These are phyloP conservation scores for Neoscelio sp. DNA, from an alignment of 2,888 invertebrate genomes.

Conservation along the genomic window DNA sequence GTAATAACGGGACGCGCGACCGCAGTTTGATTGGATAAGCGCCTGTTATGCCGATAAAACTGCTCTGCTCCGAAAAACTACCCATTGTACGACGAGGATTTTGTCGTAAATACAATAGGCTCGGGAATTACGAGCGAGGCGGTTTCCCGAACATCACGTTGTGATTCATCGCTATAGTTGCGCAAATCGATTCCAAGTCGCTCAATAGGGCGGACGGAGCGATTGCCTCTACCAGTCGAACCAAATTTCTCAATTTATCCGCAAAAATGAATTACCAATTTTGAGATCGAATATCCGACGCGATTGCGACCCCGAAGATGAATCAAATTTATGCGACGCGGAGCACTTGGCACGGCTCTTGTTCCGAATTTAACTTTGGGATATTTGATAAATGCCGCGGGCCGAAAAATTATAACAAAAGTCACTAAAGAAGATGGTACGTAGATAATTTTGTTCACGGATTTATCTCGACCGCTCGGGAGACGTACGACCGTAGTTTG, in stretches of 20 bases:
- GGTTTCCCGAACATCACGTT: slow-evolving; percentile 64
- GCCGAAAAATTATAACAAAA: slow-evolving; percentile 28
- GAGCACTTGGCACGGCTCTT: slow-evolving; percentile 35
- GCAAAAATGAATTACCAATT: slow-evolving; percentile 61
- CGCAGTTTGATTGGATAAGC: slow-evolving; percentile 66
- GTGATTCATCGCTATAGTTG: slow-evolving; percentile 64
- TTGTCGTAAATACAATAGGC: slow-evolving; percentile 68
- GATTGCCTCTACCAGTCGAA: slow-evolving; percentile 52
- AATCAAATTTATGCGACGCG: slow-evolving; percentile 40
- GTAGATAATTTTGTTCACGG: too few relatives aligned
- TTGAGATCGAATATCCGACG: slow-evolving; percentile 53
- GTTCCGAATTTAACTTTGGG: slow-evolving; percentile 22
- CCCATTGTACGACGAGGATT: slow-evolving; percentile 59
- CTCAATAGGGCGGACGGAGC: slow-evolving; percentile 56
- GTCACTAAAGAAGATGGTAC: too few relatives aligned
- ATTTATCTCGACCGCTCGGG: slow-evolving; percentile 43
- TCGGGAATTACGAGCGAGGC: slow-evolving; percentile 65
- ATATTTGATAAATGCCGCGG: slow-evolving; percentile 15
- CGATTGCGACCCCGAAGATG: slow-evolving; percentile 45
- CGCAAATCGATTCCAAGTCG: slow-evolving; percentile 67
- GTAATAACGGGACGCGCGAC: slow-evolving; percentile 40
- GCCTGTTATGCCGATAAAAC: slow-evolving; percentile 60
- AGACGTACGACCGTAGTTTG: slow-evolving; percentile 43
- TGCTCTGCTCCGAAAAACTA: slow-evolving; percentile 51
- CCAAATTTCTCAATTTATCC: slow-evolving; percentile 65